Conservation (phyloP, 53 echinoderm and acorn worm genomes). For the Patiria pectinifera region DNA sequence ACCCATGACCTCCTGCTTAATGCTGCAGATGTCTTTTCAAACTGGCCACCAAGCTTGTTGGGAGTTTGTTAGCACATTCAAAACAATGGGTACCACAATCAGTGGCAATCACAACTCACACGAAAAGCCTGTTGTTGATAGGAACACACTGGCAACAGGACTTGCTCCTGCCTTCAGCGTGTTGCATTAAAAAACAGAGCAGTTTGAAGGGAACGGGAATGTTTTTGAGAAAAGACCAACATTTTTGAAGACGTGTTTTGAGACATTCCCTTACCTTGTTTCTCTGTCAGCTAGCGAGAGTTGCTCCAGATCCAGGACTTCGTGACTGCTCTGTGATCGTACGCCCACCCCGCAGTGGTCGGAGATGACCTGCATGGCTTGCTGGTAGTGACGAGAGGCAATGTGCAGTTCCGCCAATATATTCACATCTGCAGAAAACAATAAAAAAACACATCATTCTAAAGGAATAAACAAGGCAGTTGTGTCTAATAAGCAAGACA, state of each 20-base stretch:
- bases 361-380: constrained; percentile 77
- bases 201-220: background rate
- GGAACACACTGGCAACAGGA: too few relatives aligned
- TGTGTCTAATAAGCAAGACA: too few relatives aligned
- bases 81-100: too few relatives aligned
- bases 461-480: background rate
- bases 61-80: too few relatives aligned
- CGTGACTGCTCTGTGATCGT: background rate
- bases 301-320: constrained; percentile 19
- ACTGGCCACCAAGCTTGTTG: too few relatives aligned
- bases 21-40: too few relatives aligned
- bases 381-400: constrained; percentile 68
- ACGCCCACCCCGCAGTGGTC: constrained; percentile 75
- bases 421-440: constrained; percentile 82
- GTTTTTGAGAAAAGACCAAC: background rate
- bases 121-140: too few relatives aligned
- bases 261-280: background rate
- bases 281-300: constrained; percentile 31
- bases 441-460: background rate
- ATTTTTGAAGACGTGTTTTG: background rate
- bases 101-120: too few relatives aligned
- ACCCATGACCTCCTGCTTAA: too few relatives aligned
- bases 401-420: constrained; percentile 89
- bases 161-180: too few relatives aligned
- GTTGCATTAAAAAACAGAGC: background rate